Evolutionary conservation across 2,888 invertebrate genomes (phyloP).

Genomic region (Pseudococcus viburni): DNA sequence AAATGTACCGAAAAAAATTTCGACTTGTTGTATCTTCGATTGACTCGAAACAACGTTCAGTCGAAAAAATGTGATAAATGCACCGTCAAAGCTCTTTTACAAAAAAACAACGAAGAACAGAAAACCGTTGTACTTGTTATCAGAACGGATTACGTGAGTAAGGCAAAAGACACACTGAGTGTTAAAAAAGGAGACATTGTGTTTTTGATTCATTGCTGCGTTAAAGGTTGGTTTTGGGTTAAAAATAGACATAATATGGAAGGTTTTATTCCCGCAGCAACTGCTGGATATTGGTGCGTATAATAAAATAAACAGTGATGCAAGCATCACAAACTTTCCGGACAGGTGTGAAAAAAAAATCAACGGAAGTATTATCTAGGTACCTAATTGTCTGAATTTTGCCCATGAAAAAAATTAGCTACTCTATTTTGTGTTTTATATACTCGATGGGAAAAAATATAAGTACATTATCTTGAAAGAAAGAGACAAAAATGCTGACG

Average conservation of each 20-base stretch:
- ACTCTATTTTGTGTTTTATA: no score
- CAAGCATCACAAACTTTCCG: no score
- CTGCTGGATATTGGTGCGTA: conserved; percentile 45
- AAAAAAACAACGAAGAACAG: neutral
- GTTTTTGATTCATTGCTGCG: conserved; percentile 46
- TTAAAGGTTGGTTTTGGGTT: conserved; percentile 64
- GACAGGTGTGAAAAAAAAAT: no score
- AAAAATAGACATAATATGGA: conserved; percentile 53
- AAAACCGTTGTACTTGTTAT: neutral
- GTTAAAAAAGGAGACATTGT: conserved; percentile 58
- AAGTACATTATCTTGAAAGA: no score
- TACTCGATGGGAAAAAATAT: no score
- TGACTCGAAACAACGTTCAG: conserved; percentile 29
- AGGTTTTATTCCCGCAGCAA: conserved; percentile 62
- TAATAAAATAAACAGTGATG: no score
- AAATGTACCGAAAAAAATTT: conserved; percentile 43
- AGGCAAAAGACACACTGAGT: conserved; percentile 38
- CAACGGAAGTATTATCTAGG: no score
- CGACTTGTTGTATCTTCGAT: conserved; percentile 30
- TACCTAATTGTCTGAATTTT: no score
- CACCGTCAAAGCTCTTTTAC: neutral
- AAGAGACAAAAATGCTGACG: no score
- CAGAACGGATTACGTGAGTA: conserved; percentile 50
- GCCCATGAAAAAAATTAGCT: no score
- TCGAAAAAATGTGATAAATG: conserved; percentile 14